These are phyloP conservation scores for Mola mola DNA, from an alignment of 2,113 vertebrate genomes.

Conservation along the genomic window DNA sequence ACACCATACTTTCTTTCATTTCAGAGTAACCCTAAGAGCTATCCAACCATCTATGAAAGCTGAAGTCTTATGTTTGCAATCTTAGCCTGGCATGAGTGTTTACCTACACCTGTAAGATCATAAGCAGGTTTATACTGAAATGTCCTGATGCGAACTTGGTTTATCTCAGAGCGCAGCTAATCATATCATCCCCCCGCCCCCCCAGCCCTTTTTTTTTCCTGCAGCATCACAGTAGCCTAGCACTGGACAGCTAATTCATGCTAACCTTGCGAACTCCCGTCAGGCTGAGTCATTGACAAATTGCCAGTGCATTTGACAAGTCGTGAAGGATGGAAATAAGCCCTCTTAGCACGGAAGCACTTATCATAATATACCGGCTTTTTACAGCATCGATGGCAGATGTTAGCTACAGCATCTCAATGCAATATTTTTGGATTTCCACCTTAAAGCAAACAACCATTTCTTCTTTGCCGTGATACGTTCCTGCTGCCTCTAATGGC, in stretches of 20 bases:
- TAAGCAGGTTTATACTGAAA: constrained; percentile 41
- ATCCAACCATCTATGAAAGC: constrained; percentile 5
- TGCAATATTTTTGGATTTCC: constrained; percentile 14
- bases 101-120: constrained; percentile 27
- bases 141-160: constrained; percentile 17
- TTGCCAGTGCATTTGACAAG: constrained; percentile 44
- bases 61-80: constrained; percentile 32
- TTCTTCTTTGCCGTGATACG: neutral
- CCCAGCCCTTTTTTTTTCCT: too few relatives aligned
- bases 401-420: constrained; percentile 10
- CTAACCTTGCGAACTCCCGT: constrained; percentile 24
- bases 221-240: constrained; percentile 34
- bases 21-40: too few relatives aligned
- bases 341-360: constrained; percentile 29
- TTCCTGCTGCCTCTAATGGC: neutral
- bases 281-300: constrained; percentile 45
- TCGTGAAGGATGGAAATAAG: constrained; percentile 37
- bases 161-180: constrained; percentile 35
- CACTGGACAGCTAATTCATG: constrained; percentile 35
- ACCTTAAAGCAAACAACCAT: neutral
- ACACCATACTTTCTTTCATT: too few relatives aligned
- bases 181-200: constrained; percentile 33
- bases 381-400: constrained; percentile 20
- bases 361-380: constrained; percentile 34
- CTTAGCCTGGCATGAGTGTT: constrained; percentile 22